Percentiles rank a stretch among this genome's conserved stretches.
Conservation (phyloP, 2,113 vertebrate genomes). For the Perca flavescens region DNA sequence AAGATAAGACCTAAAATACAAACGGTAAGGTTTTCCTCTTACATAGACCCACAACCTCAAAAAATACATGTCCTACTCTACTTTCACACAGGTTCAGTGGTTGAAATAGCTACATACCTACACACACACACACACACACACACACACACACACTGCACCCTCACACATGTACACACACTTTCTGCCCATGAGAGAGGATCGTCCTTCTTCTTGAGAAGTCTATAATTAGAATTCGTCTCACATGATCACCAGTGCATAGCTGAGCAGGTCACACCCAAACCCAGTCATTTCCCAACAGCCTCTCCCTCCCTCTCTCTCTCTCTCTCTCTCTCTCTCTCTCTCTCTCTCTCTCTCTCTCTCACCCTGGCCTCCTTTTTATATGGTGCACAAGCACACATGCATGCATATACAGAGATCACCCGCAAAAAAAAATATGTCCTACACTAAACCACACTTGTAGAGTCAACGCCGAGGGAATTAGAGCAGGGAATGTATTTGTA, state of each 20-base stretch:
- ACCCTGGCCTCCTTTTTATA: conserved; percentile 57
- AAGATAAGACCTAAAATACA: conserved; percentile 24
- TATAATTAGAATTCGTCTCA: conserved; percentile 88
- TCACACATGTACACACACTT: conserved; percentile 60
- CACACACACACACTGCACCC: conserved; percentile 15
- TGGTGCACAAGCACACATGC: conserved; percentile 5
- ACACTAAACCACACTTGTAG: conserved; percentile 15
- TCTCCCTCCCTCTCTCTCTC: conserved; percentile 23
- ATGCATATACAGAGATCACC: not conserved
- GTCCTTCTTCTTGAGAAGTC: conserved; percentile 82
- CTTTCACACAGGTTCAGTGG: conserved; percentile 40
- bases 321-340: conserved; percentile 27
- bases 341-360: conserved; percentile 35
- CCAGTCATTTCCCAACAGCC: conserved; percentile 74
- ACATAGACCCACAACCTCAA: conserved; percentile 14
- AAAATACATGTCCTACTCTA: conserved; percentile 49
- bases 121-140: conserved; percentile 9
- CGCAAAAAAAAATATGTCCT: conserved; percentile 13
- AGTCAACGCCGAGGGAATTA: conserved; percentile 29
- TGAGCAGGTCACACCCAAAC: conserved; percentile 81
- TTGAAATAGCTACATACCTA: conserved; percentile 35
- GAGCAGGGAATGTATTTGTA: conserved; percentile 16
- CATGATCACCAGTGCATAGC: conserved; percentile 84
- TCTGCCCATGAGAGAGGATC: conserved; percentile 75
- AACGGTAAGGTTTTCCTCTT: conserved; percentile 20